Evolutionary conservation across 2,797 vertebrate species (phyloP), one percentile per base, ranked within the genome.

Genomic region (Danio tinwini): DNA sequence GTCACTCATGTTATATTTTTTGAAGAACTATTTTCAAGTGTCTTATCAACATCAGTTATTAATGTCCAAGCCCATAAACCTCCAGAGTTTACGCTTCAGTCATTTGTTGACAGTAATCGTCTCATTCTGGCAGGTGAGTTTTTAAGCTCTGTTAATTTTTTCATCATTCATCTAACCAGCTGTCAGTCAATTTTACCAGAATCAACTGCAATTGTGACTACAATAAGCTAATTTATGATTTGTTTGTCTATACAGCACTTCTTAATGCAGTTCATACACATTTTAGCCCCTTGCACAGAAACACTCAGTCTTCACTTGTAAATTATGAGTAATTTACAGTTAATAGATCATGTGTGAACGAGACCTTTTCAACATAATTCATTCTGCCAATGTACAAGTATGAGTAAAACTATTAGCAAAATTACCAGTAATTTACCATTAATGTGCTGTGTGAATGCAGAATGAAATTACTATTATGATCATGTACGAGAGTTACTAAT

Each of bases 151-250:
- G 65, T 83, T 81, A 65, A 29, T 39, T 81, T 75, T 81, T 45
- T 53, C 29, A 29, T 59, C 42, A 49, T 59, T 70, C 50, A 63
- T 73, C 52, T 56, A 85, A 83, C 78, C 81, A 61, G n/a, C 74
- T 81, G 67, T 78, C 81, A 78, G 19, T 74, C 61, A 81, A 61
- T 21, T 55, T 62, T 79, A 78, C 79, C 81, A 85, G 59, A 85
- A 75, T 58, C 61, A 76, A 52, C 53, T 4, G 64, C 29, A 56
- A 72, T 63, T 74, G 74, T 58, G 59, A 72, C 17, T 50, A 14
- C 13, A 7, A 59, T 49, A 12, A 17, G 17, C 7, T n/a, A 68
- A 68, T 17, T 49, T 13, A 21, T 29, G 1, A 29, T 29, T 29
- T 29, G 21, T 14, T 7, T 0, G 14, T 52, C 45, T 19, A 17